A percentile compares a stretch with the other conserved stretches of the same genome.
Evolutionary conservation across 2,113 vertebrate genomes (phyloP).

Genomic region (Natator depressus): DNA sequence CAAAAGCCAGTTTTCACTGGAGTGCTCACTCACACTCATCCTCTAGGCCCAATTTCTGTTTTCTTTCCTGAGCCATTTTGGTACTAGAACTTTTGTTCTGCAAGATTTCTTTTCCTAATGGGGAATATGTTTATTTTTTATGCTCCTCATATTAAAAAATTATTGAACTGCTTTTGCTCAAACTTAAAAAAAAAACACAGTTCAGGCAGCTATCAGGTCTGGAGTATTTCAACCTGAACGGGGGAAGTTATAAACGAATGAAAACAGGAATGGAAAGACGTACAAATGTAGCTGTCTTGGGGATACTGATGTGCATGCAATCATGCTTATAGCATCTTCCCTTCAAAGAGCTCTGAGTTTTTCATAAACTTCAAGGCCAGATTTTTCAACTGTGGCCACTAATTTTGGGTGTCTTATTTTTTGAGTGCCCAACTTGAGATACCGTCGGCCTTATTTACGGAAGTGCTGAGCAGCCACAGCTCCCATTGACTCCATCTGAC

Average conservation of each 20-base stretch:
- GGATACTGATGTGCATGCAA: neutral
- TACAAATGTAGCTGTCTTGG: neutral
- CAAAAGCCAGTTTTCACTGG: neutral
- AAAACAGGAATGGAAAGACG: neutral
- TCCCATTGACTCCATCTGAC: neutral
- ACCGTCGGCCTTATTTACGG: neutral
- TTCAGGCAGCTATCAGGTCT: neutral
- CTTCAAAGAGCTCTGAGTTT: neutral
- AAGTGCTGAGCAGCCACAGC: neutral
- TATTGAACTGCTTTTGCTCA: neutral
- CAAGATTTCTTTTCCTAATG: neutral
- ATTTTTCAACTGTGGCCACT: neutral
- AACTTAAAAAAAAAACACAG: neutral
- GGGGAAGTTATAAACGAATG: neutral
- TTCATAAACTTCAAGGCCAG: neutral
- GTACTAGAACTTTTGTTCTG: neutral
- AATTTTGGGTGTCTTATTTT: neutral
- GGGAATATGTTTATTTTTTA: neutral
- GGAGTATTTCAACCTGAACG: neutral
- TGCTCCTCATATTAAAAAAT: neutral
- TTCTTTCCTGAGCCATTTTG: neutral
- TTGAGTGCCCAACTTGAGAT: neutral
- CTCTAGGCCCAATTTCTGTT: neutral
- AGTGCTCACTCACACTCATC: neutral
- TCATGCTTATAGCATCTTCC: neutral